These are phyloP conservation scores for Zaprionus ghesquierei DNA, from an alignment of 1,140 invertebrate species.

Conservation along the genomic window DNA sequence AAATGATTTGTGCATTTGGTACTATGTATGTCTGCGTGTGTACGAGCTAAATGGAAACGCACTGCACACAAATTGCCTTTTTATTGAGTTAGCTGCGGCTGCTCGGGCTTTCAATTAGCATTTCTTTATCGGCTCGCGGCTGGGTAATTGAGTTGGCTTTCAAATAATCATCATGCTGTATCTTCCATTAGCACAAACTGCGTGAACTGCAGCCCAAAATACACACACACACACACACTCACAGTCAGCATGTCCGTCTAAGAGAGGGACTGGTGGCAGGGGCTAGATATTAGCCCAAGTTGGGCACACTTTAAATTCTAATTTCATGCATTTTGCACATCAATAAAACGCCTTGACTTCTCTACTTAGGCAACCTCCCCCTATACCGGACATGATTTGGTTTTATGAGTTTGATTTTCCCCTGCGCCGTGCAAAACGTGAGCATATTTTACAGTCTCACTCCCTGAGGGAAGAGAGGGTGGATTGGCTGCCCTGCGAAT, in stretches of 20 bases:
- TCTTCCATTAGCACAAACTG: constrained; percentile 18
- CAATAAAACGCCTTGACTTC: constrained; percentile 65
- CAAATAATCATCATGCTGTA: constrained; percentile 16
- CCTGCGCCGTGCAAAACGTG: constrained; percentile 49
- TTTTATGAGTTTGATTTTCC: constrained; percentile 58
- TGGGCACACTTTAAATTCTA: constrained; percentile 73
- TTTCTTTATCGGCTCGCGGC: constrained; percentile 54
- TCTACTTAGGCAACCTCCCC: constrained; percentile 29
- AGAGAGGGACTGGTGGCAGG: not conserved
- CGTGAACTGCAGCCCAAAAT: not conserved
- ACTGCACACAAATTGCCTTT: constrained; percentile 62
- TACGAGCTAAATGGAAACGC: constrained; percentile 44
- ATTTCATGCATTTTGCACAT: constrained; percentile 80
- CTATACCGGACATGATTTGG: constrained; percentile 65
- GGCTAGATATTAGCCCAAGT: not conserved
- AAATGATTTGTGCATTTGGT: constrained; percentile 69
- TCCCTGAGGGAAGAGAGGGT: not conserved
- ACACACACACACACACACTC: not conserved
- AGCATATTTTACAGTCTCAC: constrained; percentile 58
- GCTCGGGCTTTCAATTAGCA: constrained; percentile 64
- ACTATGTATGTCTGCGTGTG: constrained; percentile 25
- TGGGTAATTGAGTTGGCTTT: constrained; percentile 43
- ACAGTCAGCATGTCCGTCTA: not conserved
- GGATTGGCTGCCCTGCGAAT: constrained; percentile 1
- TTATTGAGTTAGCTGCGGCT: constrained; percentile 61